These are phyloP conservation scores for Gasterosteus aculeatus DNA, from an alignment of 2,113 vertebrate genomes.

Conservation along the genomic window DNA sequence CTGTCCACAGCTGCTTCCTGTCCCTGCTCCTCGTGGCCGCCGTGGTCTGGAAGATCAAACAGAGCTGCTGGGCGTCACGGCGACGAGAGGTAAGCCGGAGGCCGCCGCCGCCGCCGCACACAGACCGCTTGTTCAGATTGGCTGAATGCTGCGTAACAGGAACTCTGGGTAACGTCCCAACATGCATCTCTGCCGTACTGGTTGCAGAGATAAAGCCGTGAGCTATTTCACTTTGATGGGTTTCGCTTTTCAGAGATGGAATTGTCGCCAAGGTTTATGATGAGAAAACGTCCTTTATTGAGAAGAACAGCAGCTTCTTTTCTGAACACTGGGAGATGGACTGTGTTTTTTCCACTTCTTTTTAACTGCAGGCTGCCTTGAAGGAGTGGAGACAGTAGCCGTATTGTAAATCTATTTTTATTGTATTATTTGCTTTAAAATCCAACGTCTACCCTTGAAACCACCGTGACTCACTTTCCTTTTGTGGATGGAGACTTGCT, in stretches of 20 bases:
- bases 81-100: slow-evolving; percentile 87
- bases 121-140: background rate
- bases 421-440: background rate
- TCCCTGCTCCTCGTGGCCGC: slow-evolving; percentile 94
- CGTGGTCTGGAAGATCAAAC: slow-evolving; percentile 97
- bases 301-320: background rate
- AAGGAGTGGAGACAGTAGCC: background rate
- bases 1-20: slow-evolving; percentile 89
- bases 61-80: slow-evolving; percentile 94
- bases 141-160: background rate
- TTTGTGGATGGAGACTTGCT: background rate
- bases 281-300: background rate
- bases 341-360: background rate
- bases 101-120: background rate
- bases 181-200: background rate
- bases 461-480: background rate
- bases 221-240: background rate
- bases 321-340: background rate
- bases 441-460: slow-evolving; percentile 4
- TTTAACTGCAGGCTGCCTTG: background rate
- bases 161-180: background rate
- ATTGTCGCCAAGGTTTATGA: background rate
- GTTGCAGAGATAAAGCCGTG: too few relatives aligned
- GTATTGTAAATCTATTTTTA: background rate
- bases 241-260: background rate